Base-by-base conservation (phyloP, 2,113 vertebrate species). In the Callithrix jacchus region DNA sequence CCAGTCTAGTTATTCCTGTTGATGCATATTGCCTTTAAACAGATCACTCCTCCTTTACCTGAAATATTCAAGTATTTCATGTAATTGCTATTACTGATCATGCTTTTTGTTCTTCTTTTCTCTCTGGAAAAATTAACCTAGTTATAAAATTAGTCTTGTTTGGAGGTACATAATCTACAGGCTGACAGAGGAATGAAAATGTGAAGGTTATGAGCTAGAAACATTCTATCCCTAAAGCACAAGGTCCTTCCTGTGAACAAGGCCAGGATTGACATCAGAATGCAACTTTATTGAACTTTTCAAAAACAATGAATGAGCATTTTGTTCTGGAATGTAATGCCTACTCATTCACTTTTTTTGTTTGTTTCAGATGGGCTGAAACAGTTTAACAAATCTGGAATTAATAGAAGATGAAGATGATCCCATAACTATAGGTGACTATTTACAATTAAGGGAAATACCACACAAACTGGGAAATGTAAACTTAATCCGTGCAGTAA, bases 201-300 rank as follows among this genome's bases (percentile, higher is more conserved):
- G 79, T 97, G 89, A 97, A 96, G 97, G 89, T 91, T 91, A 95
- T 77, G 54, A 83, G 71, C 56, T 76, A 66, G 76, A 97, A 98
- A 98, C 47, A 77, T 92, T 95, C 92, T 37, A 54, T 94, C 52
- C 95, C 74, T 95, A 91, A 87, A 89, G 32, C 88, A 32, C 35
- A 86, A 98, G 87, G 95, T 96, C 94, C 76, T 96, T 95, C 0
- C 93, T 97, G 81, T 42, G 11, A 92, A 87, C 92, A 98, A 98
- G 97, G 97, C 84, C 97, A 93, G 80, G 66, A 11, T 52, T 42
- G 58, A 79, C 79, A 21, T 93, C 89, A 40, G 47, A n/a, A 0
- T 40, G 93, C 35, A 96, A 95, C 68, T 87, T 93, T 80, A 25
- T 74, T 54, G 37, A 49, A 52, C 58, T 90, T 95, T 96, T 91